Base-by-base conservation (phyloP, 1,140 invertebrate species). In the Hycleus cichorii region DNA sequence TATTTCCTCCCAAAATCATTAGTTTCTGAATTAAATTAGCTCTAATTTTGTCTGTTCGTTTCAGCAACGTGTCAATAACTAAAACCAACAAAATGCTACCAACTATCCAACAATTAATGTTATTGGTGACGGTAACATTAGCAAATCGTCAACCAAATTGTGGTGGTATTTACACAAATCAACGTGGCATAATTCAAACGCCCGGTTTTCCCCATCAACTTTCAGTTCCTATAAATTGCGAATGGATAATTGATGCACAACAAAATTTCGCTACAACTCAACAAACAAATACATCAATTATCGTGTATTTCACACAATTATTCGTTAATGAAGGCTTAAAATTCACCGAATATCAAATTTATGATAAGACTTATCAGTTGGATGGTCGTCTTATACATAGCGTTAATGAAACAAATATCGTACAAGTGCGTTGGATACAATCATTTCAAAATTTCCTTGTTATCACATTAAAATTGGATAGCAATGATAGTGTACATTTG, bases 291-390 rank as follows among this genome's bases (percentile, higher is more conserved):
- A 70, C 77, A 11, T 85, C 86, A 3, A 91, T 94, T 64, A 82
- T 90, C 39, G 78, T 95, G 25, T 94, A 95, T 70, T 79, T 95
- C 59, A 94, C 90, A 0, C 92, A 95, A 67, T 81, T 92, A 27
- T 95, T 89, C 74, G 86, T 91, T 25, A 85, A 85, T 47, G 85
- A 85, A 64, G 90, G 88, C 8, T 75, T 94, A 0, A 83, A 80
- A 32, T 89, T 93, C 69, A 89, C 86, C 1, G 90, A 93, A 68
- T 93, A 92, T 67, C 82, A 87, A 58, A 86, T 88, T 60, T 89
- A 89, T 68, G 87, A 88, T 49, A 84, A 84, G 45, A 77, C 79
- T 44, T 83, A 82, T 56, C 86, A 87, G 66, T 78, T 83, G 42
- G 83, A 82, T 1, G 83, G 80, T 24, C 68, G 58, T 18, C 62